Evolutionary conservation across 1,140 invertebrate species (phyloP), one percentile per base, ranked within the genome.

Genomic region (Pissodes strobi): DNA sequence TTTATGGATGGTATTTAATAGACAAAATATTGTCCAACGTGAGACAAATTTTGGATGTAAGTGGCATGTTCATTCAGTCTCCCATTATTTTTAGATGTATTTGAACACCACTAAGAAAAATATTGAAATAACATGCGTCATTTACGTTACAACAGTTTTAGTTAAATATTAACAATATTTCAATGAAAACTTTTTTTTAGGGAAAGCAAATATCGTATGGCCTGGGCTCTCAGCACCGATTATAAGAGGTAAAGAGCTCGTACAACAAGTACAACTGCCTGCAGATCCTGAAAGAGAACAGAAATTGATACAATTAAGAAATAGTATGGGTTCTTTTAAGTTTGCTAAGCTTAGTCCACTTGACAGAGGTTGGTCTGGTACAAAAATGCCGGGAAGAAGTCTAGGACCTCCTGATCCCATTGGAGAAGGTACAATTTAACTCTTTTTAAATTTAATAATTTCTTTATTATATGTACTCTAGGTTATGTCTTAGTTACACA

Each of bases 201-300:
- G 87, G 25, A 91, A 88, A 78, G 81, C 86, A 39, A 92, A 91
- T 72, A 91, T 96, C 70, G 21, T 93, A 53, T 98, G 93, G 90
- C 96, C 97, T 21, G 97, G 97, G 18, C 80, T 99, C 18, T 95
- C 91, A 74, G 80, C 88, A 1, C 90, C 93, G 2, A 82, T 97
- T 8, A 79, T 95, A 6, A 84, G 85, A 72, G 93, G 93, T 1
- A 86, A 82, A 72, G 88, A 93, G 74, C 68, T 95, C 1, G 76
- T 94, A 0, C 79, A 85, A 71, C 87, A 88, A 69, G 82, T 89
- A 69, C 76, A 86, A 69, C 72, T 92, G 10, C 86, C 89, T 1
- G 85, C 88, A 60, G 88, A 93, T 81, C 80, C 85, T 22, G 86
- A 94, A 63, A 79, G 87, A 64, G 83, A 90, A 75, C 82, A 85